Conservation (phyloP, 2,113 vertebrate genomes). For the Charina bottae region DNA sequence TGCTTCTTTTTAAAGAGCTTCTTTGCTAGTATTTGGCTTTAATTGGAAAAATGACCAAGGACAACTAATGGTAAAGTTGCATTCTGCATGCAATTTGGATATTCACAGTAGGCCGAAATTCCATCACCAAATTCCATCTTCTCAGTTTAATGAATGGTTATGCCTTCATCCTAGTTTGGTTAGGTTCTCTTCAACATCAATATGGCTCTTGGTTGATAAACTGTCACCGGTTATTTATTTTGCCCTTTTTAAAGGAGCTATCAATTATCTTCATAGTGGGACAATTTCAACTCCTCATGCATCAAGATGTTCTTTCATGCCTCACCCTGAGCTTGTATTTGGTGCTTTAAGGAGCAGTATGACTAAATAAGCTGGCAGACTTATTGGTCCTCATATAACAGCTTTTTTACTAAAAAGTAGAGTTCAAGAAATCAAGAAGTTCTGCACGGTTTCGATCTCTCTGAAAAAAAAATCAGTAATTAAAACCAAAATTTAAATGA, state of each 20-base stretch:
- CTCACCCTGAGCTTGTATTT: slow-evolving; percentile 56
- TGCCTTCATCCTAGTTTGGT: slow-evolving; percentile 50
- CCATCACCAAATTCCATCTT: slow-evolving; percentile 24
- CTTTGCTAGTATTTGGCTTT: slow-evolving; percentile 55
- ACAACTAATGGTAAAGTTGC: slow-evolving; percentile 48
- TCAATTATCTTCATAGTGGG: slow-evolving; percentile 36
- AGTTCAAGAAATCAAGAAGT: slow-evolving; percentile 89
- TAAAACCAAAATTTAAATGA: not conserved
- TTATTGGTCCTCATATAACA: slow-evolving; percentile 34
- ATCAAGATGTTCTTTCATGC: not conserved
- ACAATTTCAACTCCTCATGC: slow-evolving; percentile 35
- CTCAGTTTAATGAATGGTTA: not conserved
- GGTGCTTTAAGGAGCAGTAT: slow-evolving; percentile 55
- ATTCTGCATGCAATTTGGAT: slow-evolving; percentile 56
- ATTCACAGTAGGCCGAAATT: slow-evolving; percentile 38
- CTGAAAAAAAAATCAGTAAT: slow-evolving; percentile 67
- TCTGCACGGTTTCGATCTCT: slow-evolving; percentile 87
- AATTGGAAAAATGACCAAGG: slow-evolving; percentile 51
- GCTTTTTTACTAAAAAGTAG: slow-evolving; percentile 76
- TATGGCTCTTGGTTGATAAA: slow-evolving; percentile 48
- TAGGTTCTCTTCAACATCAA: slow-evolving; percentile 54
- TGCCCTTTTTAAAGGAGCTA: slow-evolving; percentile 43
- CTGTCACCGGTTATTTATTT: slow-evolving; percentile 43
- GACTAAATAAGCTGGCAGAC: not conserved
- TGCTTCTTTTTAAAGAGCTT: slow-evolving; percentile 45